Conservation (phyloP, 2,888 invertebrate species). For the Phyto melanocephala region DNA sequence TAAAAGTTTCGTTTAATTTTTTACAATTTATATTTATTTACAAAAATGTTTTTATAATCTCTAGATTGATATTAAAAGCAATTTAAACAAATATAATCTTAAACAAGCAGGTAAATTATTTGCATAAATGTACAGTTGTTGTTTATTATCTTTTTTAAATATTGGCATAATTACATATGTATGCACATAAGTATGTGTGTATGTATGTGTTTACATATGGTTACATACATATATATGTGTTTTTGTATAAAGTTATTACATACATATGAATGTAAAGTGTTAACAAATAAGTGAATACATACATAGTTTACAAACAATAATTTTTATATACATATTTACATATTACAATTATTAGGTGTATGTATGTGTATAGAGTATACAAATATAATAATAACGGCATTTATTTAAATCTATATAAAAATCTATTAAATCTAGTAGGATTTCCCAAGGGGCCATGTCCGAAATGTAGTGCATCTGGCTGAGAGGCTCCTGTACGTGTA, state of each 20-base stretch:
- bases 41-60: not conserved
- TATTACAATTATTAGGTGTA: constrained; percentile 15
- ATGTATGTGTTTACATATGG: too few relatives aligned
- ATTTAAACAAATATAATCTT: not conserved
- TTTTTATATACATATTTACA: not conserved
- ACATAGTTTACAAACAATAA: not conserved
- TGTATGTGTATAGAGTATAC: not conserved
- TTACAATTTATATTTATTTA: not conserved
- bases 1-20: not conserved
- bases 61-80: constrained; percentile 3
- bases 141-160: not conserved
- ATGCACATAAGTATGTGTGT: too few relatives aligned
- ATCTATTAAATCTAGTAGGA: constrained; percentile 40
- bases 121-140: not conserved
- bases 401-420: constrained; percentile 56
- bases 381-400: too few relatives aligned
- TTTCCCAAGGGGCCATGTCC: constrained; percentile 74
- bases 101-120: constrained; percentile 17
- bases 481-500: constrained; percentile 72
- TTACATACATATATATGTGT: not conserved
- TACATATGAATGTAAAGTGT: not conserved
- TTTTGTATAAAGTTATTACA: not conserved
- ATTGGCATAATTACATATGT: not conserved
- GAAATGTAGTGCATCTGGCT: constrained; percentile 75
- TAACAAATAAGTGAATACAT: too few relatives aligned